These are phyloP conservation scores for Pasiphila rectangulata DNA, from an alignment of 2,888 invertebrate genomes.

Conservation along the genomic window DNA sequence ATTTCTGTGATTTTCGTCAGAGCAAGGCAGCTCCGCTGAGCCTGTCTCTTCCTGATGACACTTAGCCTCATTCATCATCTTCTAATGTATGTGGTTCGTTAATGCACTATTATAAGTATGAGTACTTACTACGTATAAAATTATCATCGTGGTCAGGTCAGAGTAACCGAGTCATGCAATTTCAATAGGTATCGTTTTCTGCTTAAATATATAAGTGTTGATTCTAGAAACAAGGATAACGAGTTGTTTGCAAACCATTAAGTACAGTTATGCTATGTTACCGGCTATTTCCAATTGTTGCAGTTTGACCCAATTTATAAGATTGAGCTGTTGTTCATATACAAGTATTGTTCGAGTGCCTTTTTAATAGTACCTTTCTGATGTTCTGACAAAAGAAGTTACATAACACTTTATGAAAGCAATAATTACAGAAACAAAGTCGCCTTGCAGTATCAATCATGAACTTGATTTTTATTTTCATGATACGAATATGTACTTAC, in stretches of 20 bases:
- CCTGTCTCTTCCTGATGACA: slow-evolving; percentile 2
- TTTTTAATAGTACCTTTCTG: too few species aligned
- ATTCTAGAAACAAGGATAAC: slow-evolving; percentile 29
- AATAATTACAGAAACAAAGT: slow-evolving; percentile 6
- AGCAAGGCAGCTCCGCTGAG: neutral
- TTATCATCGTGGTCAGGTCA: slow-evolving; percentile 13
- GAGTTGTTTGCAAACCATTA: slow-evolving; percentile 34
- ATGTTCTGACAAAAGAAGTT: too few species aligned
- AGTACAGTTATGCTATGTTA: slow-evolving; percentile 14
- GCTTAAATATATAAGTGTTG: slow-evolving; percentile 22
- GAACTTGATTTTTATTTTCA: slow-evolving; percentile 42
- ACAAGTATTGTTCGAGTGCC: too few species aligned
- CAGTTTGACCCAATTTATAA: slow-evolving; percentile 11
- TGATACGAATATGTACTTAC: too few species aligned
- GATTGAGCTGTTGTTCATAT: neutral
- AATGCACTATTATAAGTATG: slow-evolving; percentile 9
- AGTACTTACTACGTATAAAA: slow-evolving; percentile 8
- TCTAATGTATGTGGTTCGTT: slow-evolving; percentile 13
- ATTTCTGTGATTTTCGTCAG: neutral
- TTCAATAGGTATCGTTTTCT: slow-evolving; percentile 22
- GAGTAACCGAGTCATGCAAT: slow-evolving; percentile 14
- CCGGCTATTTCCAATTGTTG: slow-evolving; percentile 9
- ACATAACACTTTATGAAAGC: too few species aligned
- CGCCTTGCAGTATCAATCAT: slow-evolving; percentile 32
- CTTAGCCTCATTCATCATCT: slow-evolving; percentile 21